Conservation (phyloP, 1,140 invertebrate species). For the Trachymyrmex septentrionalis region DNA sequence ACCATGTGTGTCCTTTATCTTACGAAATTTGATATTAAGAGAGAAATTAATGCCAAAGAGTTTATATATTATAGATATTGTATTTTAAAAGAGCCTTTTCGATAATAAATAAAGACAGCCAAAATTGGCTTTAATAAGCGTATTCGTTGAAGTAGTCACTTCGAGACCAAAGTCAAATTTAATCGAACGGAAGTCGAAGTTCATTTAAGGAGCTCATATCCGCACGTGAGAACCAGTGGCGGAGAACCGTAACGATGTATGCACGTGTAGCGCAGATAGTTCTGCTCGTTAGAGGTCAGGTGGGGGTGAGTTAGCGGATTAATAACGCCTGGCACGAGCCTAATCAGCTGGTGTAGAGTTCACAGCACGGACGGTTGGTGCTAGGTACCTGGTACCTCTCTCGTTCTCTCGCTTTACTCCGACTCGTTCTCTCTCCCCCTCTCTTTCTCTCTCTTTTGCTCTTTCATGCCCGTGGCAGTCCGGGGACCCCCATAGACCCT, state of each 20-base stretch:
- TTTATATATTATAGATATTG: neutral
- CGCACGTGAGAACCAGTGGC: conserved; percentile 65
- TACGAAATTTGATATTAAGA: neutral
- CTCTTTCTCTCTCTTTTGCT: neutral
- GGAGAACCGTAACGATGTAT: conserved; percentile 68
- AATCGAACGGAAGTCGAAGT: conserved; percentile 35
- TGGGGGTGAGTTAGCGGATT: conserved; percentile 82
- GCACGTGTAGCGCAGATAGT: conserved; percentile 71
- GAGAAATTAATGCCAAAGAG: neutral
- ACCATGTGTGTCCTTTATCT: neutral
- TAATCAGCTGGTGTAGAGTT: conserved; percentile 85
- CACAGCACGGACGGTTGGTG: conserved; percentile 73
- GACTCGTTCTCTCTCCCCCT: conserved; percentile 5
- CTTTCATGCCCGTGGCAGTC: conserved; percentile 17
- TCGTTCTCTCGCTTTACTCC: conserved; percentile 34
- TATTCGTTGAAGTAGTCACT: neutral
- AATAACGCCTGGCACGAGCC: conserved; percentile 85
- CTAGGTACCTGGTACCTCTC: conserved; percentile 74
- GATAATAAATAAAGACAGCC: neutral
- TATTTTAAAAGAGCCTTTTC: neutral
- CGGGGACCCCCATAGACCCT: conserved; percentile 65
- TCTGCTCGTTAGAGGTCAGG: conserved; percentile 79
- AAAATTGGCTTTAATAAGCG: neutral
- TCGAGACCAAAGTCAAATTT: conserved; percentile 22
- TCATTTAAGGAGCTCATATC: conserved; percentile 41